Base-by-base conservation (phyloP, 2,888 invertebrate species). In the Dryomyza anilis region DNA sequence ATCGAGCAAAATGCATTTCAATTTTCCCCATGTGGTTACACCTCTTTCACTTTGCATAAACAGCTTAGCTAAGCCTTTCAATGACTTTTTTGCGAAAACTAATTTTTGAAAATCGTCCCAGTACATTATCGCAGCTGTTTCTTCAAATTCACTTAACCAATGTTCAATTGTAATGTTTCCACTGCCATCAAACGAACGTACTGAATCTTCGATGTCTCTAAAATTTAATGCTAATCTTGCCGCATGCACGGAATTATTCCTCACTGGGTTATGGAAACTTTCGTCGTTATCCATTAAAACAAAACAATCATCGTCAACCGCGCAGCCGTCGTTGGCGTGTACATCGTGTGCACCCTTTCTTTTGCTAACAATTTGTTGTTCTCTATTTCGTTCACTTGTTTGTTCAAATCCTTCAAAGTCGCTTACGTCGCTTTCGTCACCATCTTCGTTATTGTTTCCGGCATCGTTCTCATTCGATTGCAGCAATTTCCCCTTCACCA, bases 81-180 rank as follows among this genome's bases (percentile, higher is more conserved):
- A n/a, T n/a, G n/a, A n/a, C 19, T 46, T 46, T 16, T 46, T 46
- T 2, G 19, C 46, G 19, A 46, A 46, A 4, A 46, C 46, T 46
- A 8, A 46, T 14, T 46, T 46, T 16, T 46, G 46, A 16, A 46
- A 21, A 19, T 46, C 46, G 46, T 46, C 19, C 46, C 46, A 46
- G 16, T 46, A 46, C 46, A 46, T 46, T 8, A 46, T 46, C 8
- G 46, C 46, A 2, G 46, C 46, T 46, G 46, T 46, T 46, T 46
- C 46, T 16, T 46, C 46, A 16, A 46, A 46, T 16, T 46, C 46
- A 46, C 46, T 46, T 46, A 46, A 46, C 46, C 46, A 46, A n/a
- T 46, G 46, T 46, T 46, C 46, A 16, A 46, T 46, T 14, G 46
- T 7, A 3, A 46, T 46, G n/a, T 46, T 46, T 10, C 46, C 46